These are phyloP conservation scores for Lipotes vexillifer DNA, from an alignment of 2,113 vertebrate genomes.

Conservation along the genomic window DNA sequence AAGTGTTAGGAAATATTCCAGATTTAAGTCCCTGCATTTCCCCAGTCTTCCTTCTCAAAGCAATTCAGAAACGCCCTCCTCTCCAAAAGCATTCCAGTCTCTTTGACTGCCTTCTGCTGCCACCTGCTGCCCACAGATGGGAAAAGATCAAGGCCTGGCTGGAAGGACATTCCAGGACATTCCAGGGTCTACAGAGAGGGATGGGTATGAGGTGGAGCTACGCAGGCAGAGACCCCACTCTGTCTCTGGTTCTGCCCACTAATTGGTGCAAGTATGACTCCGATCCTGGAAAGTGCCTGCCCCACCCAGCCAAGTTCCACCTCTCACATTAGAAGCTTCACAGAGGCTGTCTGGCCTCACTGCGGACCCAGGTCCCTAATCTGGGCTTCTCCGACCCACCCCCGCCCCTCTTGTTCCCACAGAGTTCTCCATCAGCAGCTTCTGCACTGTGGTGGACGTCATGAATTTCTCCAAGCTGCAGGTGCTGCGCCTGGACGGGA, in stretches of 20 bases:
- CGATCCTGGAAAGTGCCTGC: not conserved
- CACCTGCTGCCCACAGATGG: not conserved
- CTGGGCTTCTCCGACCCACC: not conserved
- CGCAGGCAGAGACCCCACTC: not conserved
- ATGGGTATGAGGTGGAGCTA: not conserved
- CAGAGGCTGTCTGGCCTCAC: not conserved
- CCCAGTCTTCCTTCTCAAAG: not conserved
- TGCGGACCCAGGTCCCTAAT: not conserved
- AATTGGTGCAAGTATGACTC: not conserved
- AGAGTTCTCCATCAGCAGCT: slow-evolving; percentile 96
- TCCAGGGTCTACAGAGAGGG: no score
- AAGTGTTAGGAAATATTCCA: not conserved
- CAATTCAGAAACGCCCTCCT: not conserved
- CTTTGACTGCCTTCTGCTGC: slow-evolving; percentile 1
- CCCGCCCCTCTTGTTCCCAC: not conserved
- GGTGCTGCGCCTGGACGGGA: slow-evolving; percentile 93
- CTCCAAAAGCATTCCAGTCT: not conserved
- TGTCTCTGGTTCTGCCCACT: not conserved
- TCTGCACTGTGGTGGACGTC: slow-evolving; percentile 90
- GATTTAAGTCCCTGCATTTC: not conserved
- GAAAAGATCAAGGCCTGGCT: not conserved
- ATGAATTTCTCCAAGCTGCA: slow-evolving; percentile 92
- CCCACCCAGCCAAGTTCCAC: not conserved
- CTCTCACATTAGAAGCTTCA: not conserved
- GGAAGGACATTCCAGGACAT: not conserved